phyloP scores from a whole-genome alignment of 2,113 vertebrate genomes.

The Callaeas wilsoni region DNA sequence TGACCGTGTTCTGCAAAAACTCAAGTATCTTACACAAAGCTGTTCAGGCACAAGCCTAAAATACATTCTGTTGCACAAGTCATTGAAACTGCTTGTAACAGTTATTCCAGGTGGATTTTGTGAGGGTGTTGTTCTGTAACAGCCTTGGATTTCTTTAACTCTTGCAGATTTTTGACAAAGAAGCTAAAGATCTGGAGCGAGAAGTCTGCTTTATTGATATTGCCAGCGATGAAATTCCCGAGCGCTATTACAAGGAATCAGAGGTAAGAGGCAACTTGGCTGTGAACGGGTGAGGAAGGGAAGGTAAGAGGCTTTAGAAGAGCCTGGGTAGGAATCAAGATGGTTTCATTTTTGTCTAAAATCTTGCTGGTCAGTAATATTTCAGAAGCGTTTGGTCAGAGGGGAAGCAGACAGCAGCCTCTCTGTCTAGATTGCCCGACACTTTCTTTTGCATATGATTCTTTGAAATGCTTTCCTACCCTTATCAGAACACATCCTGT shows the following conservation, averaged over 20 bases:
- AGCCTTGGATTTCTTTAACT: neutral
- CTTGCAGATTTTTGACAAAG: constrained; percentile 91
- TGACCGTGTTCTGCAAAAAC: neutral
- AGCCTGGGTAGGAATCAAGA: neutral
- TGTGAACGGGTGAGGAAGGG: neutral
- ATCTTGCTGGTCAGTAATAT: neutral
- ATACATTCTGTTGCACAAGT: neutral
- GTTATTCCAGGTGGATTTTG: neutral
- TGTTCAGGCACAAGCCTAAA: neutral
- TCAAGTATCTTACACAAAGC: neutral
- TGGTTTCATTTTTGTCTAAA: neutral
- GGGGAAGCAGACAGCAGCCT: neutral
- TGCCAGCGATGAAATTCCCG: constrained; percentile 94
- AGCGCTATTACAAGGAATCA: constrained; percentile 97
- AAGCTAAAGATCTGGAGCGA: constrained; percentile 90
- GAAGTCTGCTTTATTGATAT: constrained; percentile 97
- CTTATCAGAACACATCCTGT: neutral
- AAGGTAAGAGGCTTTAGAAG: neutral
- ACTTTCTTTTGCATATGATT: neutral
- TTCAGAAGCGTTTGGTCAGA: neutral
- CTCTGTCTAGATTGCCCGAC: neutral
- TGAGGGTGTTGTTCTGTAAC: neutral
- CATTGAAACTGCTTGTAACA: neutral
- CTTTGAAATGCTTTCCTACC: neutral
- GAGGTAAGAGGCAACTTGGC: constrained; percentile 77